These are phyloP conservation scores for Seira sanloemensis DNA, from an alignment of 2,888 invertebrate species.

Conservation along the genomic window DNA sequence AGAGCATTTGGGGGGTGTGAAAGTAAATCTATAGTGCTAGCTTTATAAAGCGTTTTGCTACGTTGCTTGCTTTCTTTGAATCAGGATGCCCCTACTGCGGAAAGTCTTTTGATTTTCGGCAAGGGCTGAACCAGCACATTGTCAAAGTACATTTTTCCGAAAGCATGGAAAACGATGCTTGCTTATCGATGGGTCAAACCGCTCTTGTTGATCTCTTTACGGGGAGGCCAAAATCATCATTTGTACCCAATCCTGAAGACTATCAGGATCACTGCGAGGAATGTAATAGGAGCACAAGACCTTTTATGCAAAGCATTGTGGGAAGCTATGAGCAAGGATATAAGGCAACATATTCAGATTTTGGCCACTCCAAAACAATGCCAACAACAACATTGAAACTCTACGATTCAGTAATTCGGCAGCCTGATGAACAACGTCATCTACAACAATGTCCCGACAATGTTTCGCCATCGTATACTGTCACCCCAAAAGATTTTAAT, in stretches of 20 bases:
- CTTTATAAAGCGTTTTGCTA: too few relatives aligned
- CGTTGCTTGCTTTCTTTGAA: neutral
- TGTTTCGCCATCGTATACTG: too few relatives aligned
- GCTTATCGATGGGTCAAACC: constrained; percentile 21
- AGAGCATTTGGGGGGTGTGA: neutral
- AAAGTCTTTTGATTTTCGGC: constrained; percentile 52
- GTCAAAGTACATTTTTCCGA: constrained; percentile 56
- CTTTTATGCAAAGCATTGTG: too few relatives aligned
- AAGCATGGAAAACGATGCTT: constrained; percentile 21
- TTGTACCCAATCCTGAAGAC: constrained; percentile 12
- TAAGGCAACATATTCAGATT: too few relatives aligned
- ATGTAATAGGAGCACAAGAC: too few relatives aligned
- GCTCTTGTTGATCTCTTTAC: constrained; percentile 50
- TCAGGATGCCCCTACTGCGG: constrained; percentile 48
- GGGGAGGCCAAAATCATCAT: constrained; percentile 38
- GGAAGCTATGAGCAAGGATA: too few relatives aligned
- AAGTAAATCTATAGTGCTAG: too few relatives aligned
- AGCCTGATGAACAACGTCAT: too few relatives aligned
- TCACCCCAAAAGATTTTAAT: too few relatives aligned
- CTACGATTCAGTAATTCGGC: constrained; percentile 10
- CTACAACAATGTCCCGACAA: too few relatives aligned
- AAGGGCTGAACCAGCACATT: constrained; percentile 57
- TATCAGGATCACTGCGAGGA: neutral
- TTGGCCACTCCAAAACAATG: neutral
- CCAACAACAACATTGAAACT: neutral